Conservation (phyloP, 2,113 vertebrate genomes). For the Seriola rivoliana region DNA sequence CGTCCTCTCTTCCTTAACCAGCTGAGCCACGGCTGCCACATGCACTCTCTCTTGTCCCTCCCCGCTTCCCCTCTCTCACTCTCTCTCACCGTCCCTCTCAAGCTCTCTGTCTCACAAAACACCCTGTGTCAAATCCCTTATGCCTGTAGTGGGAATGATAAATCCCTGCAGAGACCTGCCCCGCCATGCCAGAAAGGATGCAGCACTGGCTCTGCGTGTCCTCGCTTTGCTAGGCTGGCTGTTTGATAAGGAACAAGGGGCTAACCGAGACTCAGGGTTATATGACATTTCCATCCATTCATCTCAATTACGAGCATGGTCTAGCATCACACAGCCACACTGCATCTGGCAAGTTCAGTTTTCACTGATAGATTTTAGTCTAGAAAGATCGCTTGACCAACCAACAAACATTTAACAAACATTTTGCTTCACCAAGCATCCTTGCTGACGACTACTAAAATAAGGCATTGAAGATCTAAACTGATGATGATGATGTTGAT, state of each 20-base stretch:
- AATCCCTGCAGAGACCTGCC: slow-evolving; percentile 71
- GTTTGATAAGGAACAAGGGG: slow-evolving; percentile 28
- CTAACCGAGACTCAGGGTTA: slow-evolving; percentile 17
- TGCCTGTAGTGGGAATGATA: slow-evolving; percentile 68
- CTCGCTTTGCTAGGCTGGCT: slow-evolving; percentile 27
- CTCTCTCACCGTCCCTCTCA: neutral
- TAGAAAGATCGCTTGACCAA: neutral
- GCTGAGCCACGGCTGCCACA: slow-evolving; percentile 76
- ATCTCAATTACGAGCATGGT: slow-evolving; percentile 1
- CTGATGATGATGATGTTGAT: neutral
- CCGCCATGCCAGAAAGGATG: slow-evolving; percentile 50
- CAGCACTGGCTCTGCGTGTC: slow-evolving; percentile 28
- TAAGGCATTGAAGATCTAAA: neutral
- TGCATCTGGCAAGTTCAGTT: neutral
- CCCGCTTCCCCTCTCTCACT: slow-evolving; percentile 7
- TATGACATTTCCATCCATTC: slow-evolving; percentile 12
- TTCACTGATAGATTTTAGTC: neutral
- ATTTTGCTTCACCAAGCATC: too few species aligned
- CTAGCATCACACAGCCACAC: neutral
- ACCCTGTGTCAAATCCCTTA: slow-evolving; percentile 70
- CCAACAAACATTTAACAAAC: neutral
- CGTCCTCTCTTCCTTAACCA: slow-evolving; percentile 71
- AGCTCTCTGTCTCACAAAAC: slow-evolving; percentile 15
- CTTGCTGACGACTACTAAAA: too few species aligned
- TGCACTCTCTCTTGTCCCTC: slow-evolving; percentile 54